Evolutionary conservation across 2,888 invertebrate species (phyloP).

Genomic region (Eulithis prunata): DNA sequence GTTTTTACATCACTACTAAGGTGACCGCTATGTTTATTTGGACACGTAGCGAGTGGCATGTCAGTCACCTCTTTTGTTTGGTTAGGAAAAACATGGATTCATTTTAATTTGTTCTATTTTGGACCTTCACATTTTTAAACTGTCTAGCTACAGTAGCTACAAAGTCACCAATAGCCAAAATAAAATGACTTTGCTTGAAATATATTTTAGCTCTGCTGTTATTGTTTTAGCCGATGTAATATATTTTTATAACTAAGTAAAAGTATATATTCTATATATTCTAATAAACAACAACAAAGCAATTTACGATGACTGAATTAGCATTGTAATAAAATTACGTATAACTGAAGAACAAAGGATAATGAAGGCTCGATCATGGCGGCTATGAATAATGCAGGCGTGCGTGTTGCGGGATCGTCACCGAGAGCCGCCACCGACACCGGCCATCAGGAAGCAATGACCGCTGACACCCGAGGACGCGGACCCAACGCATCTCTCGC

Average conservation of each 20-base stretch:
- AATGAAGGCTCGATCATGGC: conserved; percentile 55
- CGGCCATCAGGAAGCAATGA: conserved; percentile 74
- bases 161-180: too few relatives aligned
- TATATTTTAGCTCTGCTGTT: too few relatives aligned
- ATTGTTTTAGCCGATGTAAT: conserved; percentile 25
- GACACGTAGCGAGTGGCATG: conserved; percentile 2
- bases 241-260: conserved; percentile 24
- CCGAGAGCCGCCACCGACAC: conserved; percentile 27
- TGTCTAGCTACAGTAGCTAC: too few relatives aligned
- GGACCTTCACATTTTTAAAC: too few relatives aligned
- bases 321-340: conserved; percentile 54
- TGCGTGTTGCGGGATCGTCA: conserved; percentile 55
- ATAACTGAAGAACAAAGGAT: conserved; percentile 64
- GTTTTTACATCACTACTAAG: not conserved
- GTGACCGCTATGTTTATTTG: conserved; percentile 23
- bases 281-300: conserved; percentile 45
- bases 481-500: conserved; percentile 27
- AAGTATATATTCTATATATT: conserved; percentile 4
- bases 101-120: too few relatives aligned
- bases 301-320: conserved; percentile 51
- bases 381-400: conserved; percentile 68
- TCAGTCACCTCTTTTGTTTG: conserved; percentile 14
- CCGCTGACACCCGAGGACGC: conserved; percentile 65
- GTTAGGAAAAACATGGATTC: conserved; percentile 10
- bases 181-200: too few relatives aligned